These are phyloP conservation scores for Cyclophora albipunctata DNA, from an alignment of 2,888 invertebrate genomes.

Conservation along the genomic window DNA sequence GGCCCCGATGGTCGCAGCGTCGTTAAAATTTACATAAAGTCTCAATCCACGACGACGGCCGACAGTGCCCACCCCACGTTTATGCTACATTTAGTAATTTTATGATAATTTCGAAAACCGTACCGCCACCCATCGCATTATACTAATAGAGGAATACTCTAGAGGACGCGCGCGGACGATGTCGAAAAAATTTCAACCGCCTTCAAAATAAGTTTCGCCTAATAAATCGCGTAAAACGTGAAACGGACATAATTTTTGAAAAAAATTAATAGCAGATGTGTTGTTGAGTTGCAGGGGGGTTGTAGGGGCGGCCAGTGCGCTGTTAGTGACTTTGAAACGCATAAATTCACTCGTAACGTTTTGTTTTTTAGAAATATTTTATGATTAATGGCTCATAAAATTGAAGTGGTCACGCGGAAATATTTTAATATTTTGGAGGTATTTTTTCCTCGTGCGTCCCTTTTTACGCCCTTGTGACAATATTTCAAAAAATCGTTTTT, in stretches of 20 bases:
- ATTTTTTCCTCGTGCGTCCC: slow-evolving; percentile 15
- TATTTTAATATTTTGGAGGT: slow-evolving; percentile 44
- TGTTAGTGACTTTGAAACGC: slow-evolving; percentile 62
- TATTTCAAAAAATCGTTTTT: slow-evolving; percentile 11
- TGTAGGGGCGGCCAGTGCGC: slow-evolving; percentile 43
- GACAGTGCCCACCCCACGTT: slow-evolving; percentile 70
- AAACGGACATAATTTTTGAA: slow-evolving; percentile 58
- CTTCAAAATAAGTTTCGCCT: slow-evolving; percentile 67
- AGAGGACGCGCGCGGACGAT: slow-evolving; percentile 37
- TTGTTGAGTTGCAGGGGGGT: slow-evolving; percentile 57
- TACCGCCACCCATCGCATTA: slow-evolving; percentile 75
- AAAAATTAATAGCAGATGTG: slow-evolving; percentile 73
- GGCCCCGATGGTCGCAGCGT: slow-evolving; percentile 73
- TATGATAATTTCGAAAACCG: slow-evolving; percentile 75
- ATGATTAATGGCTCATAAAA: slow-evolving; percentile 68
- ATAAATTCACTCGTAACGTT: slow-evolving; percentile 65
- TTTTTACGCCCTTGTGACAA: slow-evolving; percentile 14
- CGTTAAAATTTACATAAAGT: slow-evolving; percentile 77
- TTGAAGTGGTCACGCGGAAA: slow-evolving; percentile 53
- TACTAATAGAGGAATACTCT: slow-evolving; percentile 71
- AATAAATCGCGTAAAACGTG: slow-evolving; percentile 65
- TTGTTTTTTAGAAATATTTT: slow-evolving; percentile 58
- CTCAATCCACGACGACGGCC: slow-evolving; percentile 70
- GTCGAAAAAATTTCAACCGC: slow-evolving; percentile 57
- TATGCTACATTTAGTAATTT: slow-evolving; percentile 77